Percentiles rank a stretch among this genome's conserved stretches.
Evolutionary conservation across 2,888 invertebrate species (phyloP).

Genomic region (Aphrophora alni): DNA sequence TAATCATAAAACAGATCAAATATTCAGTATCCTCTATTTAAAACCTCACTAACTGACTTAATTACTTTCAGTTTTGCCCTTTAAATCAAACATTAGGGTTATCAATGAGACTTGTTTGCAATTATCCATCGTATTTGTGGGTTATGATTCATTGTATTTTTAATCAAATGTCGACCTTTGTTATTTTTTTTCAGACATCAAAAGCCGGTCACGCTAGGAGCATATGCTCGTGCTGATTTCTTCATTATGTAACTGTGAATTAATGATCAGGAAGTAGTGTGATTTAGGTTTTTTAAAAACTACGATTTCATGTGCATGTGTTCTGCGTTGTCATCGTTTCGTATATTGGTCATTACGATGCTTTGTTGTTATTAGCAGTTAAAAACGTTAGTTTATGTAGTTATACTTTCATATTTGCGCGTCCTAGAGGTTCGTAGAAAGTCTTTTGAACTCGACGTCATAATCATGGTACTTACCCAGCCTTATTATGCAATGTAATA

Average conservation of each 20-base stretch:
- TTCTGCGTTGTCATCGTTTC: too few species aligned
- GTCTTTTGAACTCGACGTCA: too few species aligned
- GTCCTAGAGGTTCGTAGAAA: too few species aligned
- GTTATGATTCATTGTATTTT: neutral
- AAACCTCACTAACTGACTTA: neutral
- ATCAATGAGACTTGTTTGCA: neutral
- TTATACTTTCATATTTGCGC: too few species aligned
- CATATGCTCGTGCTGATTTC: neutral
- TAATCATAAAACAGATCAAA: too few species aligned
- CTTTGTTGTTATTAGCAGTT: too few species aligned
- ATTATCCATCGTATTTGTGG: neutral
- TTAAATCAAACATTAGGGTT: neutral
- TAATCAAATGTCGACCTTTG: constrained; percentile 2
- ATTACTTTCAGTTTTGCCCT: neutral
- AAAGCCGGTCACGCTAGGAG: neutral
- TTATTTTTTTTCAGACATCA: neutral
- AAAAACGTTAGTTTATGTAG: too few species aligned
- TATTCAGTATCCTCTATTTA: too few species aligned
- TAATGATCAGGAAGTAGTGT: neutral
- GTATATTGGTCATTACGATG: too few species aligned
- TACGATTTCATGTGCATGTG: too few species aligned
- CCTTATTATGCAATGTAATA: too few species aligned
- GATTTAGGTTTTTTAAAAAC: neutral
- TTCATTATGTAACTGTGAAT: neutral
- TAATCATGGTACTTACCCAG: too few species aligned